Evolutionary conservation across 2,113 vertebrate genomes (phyloP).

Genomic region (Cheilinus undulatus): DNA sequence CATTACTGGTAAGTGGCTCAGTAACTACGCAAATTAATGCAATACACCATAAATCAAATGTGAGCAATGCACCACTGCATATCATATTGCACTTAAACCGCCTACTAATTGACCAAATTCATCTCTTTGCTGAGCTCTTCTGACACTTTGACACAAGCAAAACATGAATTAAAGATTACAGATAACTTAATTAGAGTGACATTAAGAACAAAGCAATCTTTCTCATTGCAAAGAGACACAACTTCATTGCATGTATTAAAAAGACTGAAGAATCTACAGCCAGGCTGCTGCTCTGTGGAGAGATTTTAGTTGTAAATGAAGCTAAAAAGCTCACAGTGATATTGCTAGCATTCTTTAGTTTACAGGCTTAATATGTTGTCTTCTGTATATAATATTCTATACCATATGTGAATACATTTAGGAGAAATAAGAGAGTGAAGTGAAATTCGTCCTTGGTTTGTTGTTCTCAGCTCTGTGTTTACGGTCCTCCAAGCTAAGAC

Average conservation of each 20-base stretch:
- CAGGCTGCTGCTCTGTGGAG: not conserved
- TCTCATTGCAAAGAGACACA: not conserved
- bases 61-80: slow-evolving; percentile 14
- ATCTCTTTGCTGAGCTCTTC: slow-evolving; percentile 11
- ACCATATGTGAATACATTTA: no score
- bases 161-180: not conserved
- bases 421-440: no score
- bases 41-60: slow-evolving; percentile 54
- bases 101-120: slow-evolving; percentile 40
- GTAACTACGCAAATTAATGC: slow-evolving; percentile 41
- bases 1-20: slow-evolving; percentile 50
- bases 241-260: not conserved
- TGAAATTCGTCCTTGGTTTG: no score
- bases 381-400: no score
- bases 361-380: no score
- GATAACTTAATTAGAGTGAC: not conserved
- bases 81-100: slow-evolving; percentile 32
- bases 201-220: slow-evolving; percentile 19
- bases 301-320: no score
- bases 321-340: no score
- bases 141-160: slow-evolving; percentile 10
- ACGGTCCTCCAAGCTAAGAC: no score
- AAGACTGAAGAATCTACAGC: not conserved
- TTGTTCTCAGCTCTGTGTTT: no score
- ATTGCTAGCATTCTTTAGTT: no score